Evolutionary conservation across 2,797 vertebrate species (phyloP), one percentile per base, ranked within the genome.

Genomic region (Eutrigla gurnardus): DNA sequence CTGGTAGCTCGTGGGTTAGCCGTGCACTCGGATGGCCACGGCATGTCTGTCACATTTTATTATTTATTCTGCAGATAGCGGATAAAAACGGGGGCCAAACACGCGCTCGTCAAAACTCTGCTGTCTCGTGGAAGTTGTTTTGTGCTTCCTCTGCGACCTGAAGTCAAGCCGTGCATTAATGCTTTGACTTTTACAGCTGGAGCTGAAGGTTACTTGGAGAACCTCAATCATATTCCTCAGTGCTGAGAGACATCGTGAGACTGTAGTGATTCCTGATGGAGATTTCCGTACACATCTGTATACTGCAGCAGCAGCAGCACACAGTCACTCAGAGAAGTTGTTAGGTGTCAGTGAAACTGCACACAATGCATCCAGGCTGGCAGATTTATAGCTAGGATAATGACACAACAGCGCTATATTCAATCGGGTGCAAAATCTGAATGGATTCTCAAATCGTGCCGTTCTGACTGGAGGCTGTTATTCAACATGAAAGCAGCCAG

Each of bases 11-110:
- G 68, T 63, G 70, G 71, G 73, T 80, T 82, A 50, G 73, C 80
- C 25, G 25, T n/a, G 77, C 6, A 74, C 73, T 78, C 72, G 83
- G 80, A 86, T 66, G 75, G 81, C 69, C 82, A 2, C 1, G 70
- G 73, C 68, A 10, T 57, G 83, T 78, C 78, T 80, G 72, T 89
- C 84, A 80, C 72, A 69, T 81, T 86, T 78, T 55, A 70, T 60
- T 85, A 68, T 82, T 81, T 78, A 49, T 71, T 60, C 73, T 40
- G 75, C 77, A 76, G 60, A 74, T 78, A 79, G 74, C 47, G 71
- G 67, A 86, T 78, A 54, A 82, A 87, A 86, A 76, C n/a, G n/a
- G n/a, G n/a, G 49, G 62, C 78, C 70, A 78, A 84, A 88, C 64
- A 65, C 5, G 12, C 32, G 25, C 77, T 65, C 75, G 75, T 84